phyloP scores from a whole-genome alignment of 2,888 invertebrate species.

The Phlogophora meticulosa region DNA sequence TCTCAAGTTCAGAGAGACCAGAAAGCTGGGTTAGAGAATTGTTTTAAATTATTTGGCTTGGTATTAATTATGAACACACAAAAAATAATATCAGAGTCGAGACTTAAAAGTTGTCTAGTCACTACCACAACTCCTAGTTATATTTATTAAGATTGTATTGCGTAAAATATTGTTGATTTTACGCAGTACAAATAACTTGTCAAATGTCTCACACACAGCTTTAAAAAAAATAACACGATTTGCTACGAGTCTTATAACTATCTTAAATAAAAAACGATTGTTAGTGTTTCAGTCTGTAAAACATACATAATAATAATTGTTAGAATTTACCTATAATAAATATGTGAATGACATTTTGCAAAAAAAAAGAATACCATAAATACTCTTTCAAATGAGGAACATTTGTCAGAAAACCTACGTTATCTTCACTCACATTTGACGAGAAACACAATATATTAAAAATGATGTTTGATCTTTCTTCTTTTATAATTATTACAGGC shows the following conservation, averaged over 20 bases:
- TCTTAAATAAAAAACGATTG: conserved; percentile 63
- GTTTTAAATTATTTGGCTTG: conserved; percentile 70
- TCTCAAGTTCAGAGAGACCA: neutral
- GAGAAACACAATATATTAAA: conserved; percentile 28
- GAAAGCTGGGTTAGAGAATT: conserved; percentile 40
- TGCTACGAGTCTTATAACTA: conserved; percentile 37
- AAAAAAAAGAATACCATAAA: conserved; percentile 3
- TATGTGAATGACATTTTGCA: conserved; percentile 39
- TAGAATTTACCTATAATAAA: conserved; percentile 49
- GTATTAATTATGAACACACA: conserved; percentile 75
- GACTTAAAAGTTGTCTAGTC: conserved; percentile 61
- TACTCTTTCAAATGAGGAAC: conserved; percentile 28
- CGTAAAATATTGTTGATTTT: conserved; percentile 36
- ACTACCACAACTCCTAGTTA: conserved; percentile 39
- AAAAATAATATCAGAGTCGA: conserved; percentile 43
- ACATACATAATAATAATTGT: conserved; percentile 66
- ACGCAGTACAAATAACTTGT: conserved; percentile 22
- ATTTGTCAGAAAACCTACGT: conserved; percentile 3
- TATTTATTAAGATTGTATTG: conserved; percentile 26
- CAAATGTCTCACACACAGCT: conserved; percentile 22
- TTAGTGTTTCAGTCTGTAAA: conserved; percentile 82
- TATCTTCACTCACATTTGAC: neutral
- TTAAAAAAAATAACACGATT: conserved; percentile 14
- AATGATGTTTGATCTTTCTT: conserved; percentile 23
- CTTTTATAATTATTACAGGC: conserved; percentile 26